Evolutionary conservation across 2,113 vertebrate species (phyloP).

Genomic region (Sceloporus undulatus): DNA sequence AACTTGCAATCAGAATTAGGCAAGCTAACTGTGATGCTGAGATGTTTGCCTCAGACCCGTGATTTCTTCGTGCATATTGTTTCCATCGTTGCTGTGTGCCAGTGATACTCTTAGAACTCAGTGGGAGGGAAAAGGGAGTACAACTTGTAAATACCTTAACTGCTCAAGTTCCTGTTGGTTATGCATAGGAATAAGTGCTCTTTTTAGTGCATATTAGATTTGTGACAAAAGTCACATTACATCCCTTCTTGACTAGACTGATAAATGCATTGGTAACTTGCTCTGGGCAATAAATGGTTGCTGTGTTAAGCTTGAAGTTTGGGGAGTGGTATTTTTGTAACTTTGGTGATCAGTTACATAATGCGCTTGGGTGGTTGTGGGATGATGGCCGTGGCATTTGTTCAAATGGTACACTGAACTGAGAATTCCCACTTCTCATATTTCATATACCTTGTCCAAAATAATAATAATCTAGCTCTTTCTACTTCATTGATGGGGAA

Average conservation of each 20-base stretch:
- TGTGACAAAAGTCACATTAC: slow-evolving; percentile 32
- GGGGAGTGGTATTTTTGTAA: slow-evolving; percentile 53
- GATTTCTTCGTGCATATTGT: slow-evolving; percentile 74
- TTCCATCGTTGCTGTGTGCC: slow-evolving; percentile 72
- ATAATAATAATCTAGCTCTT: background rate
- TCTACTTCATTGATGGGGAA: background rate
- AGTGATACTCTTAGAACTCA: slow-evolving; percentile 64
- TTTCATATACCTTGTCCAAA: slow-evolving; percentile 1
- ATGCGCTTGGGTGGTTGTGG: slow-evolving; percentile 27
- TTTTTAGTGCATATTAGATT: slow-evolving; percentile 27
- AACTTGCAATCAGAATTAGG: slow-evolving; percentile 72
- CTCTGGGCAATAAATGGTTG: slow-evolving; percentile 58
- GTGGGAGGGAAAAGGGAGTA: slow-evolving; percentile 73
- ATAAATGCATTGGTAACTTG: slow-evolving; percentile 44
- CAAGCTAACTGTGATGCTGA: slow-evolving; percentile 75
- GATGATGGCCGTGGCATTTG: background rate
- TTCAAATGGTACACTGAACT: slow-evolving; percentile 2
- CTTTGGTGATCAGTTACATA: slow-evolving; percentile 53
- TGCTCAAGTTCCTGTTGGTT: slow-evolving; percentile 53
- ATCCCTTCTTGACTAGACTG: slow-evolving; percentile 62
- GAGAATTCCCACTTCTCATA: slow-evolving; percentile 18
- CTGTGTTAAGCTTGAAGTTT: slow-evolving; percentile 52
- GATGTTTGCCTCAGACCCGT: slow-evolving; percentile 76
- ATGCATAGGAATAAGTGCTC: slow-evolving; percentile 59
- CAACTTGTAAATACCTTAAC: slow-evolving; percentile 65